Base-by-base conservation (phyloP, 2,113 vertebrate species). In the Orientallactaga bullata region DNA sequence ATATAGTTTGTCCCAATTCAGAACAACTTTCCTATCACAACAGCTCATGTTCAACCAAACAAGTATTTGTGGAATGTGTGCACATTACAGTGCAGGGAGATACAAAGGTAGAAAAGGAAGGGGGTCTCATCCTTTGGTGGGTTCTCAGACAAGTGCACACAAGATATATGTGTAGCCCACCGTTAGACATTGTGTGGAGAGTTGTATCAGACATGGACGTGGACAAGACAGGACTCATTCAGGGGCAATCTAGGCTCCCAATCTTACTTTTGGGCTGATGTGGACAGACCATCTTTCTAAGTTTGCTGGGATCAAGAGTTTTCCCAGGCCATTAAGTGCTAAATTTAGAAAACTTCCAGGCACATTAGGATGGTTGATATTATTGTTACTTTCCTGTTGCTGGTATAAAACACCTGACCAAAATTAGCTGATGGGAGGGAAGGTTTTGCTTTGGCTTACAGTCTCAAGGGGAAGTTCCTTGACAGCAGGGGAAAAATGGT, bases 261-360 rank as follows among this genome's bases (percentile, higher is more conserved):
- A 42, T 32, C 88, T 86, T 69, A 79, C 76, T 39, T 35, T 0
- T 24, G 61, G 55, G 15, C 65, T 91, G 23, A n/a, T 47, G 2
- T 26, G 47, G 21, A 26, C n/a, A 80, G 39, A 80, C 60, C 60
- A 85, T 35, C 47, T 76, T 21, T 81, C 81, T 71, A 5, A n/a
- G 16, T 93, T 85, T 86, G 28, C 69, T 69, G 20, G 21, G 24
- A 69, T 58, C 81, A 58, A 89, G 30, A 16, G 21, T 30, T 89
- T 89, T 93, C 76, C 51, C 3, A 76, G 39, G 26, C 11, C n/a
- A 10, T 95, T 20, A 26, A 39, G 12, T 95, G 88, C 30, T 87
- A 74, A 89, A 74, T 76, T 11, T 47, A 30, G 21, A 61, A 60
- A 73, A n/a, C 32, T 65, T 42, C 76, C 61, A 91, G 37, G 6